These are phyloP conservation scores for Megastigmus dorsalis DNA, from an alignment of 2,888 invertebrate species.

Conservation along the genomic window DNA sequence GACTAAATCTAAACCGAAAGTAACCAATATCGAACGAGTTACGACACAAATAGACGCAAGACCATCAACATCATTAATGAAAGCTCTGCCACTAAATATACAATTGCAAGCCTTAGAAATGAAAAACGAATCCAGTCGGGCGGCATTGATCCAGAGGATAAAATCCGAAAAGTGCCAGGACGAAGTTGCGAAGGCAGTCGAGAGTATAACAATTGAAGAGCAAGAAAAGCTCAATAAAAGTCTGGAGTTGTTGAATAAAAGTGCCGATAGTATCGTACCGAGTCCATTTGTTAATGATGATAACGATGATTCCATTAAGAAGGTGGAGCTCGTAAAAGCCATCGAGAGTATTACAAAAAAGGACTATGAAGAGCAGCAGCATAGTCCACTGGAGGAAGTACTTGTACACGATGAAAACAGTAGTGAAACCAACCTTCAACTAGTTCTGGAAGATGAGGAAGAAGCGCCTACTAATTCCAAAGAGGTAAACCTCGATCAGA, in stretches of 20 bases:
- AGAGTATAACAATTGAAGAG: constrained; percentile 15
- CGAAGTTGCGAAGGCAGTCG: constrained; percentile 25
- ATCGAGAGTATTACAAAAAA: constrained; percentile 31
- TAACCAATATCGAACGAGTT: neutral
- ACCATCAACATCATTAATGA: neutral
- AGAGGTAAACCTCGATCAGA: neutral
- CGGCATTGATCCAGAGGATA: neutral
- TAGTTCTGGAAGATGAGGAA: constrained; percentile 14
- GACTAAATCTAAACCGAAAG: neutral
- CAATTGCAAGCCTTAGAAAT: neutral
- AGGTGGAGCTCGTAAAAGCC: constrained; percentile 29
- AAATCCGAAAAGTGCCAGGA: constrained; percentile 22
- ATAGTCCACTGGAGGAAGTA: neutral
- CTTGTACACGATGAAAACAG: neutral
- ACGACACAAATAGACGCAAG: neutral
- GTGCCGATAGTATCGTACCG: neutral
- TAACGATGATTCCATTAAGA: neutral
- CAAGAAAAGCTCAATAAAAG: neutral
- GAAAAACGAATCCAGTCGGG: neutral
- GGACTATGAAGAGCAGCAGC: neutral
- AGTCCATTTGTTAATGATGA: neutral
- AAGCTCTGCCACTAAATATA: constrained; percentile 3
- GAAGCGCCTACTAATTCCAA: neutral
- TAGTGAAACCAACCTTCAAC: constrained; percentile 16
- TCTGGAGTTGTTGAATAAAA: neutral